Evolutionary conservation across 2,113 vertebrate species (phyloP), one percentile per base, ranked within the genome.

Genomic region (Copsychus sechellarum): DNA sequence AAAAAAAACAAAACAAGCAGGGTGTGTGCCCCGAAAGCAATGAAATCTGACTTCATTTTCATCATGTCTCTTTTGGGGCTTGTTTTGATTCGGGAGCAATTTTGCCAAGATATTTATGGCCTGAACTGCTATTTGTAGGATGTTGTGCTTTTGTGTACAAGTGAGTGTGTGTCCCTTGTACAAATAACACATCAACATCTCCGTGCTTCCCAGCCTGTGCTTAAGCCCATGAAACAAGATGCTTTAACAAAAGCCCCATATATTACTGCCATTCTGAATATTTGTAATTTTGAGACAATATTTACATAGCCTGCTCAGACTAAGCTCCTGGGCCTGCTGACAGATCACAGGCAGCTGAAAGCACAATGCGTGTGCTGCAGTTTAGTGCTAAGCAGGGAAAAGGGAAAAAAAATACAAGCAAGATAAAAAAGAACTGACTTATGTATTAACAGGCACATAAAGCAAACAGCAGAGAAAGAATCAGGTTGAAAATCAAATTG

Each of bases 201-300:
- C 65, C 26, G 19, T 33, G 67, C 64, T 86, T 96, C 60, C 74
- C 81, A 73, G 48, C 36, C 53, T 80, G 70, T 83, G 78, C 77
- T 90, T 96, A 94, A 97, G 77, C 86, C 90, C 88, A 89, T 90
- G 93, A 94, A 94, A 97, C 96, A 97, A 95, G 82, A 73, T 40
- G 85, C 90, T 96, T 95, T 96, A 90, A 95, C 83, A 96, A 96
- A 97, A 91, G n/a, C 70, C 58, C 92, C 56, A 74, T 95, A 77
- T 91, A 86, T 93, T 97, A 83, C 77, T 97, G 93, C 85, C 95
- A 78, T 81, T 91, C 94, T 70, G 97, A 93, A 94, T 97, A 97
- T 97, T 96, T 98, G 89, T 70, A 94, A 83, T 93, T 97, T 97
- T 84, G 78, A 95, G 85, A 61, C 80, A 97, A 96, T 93, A 96